These are phyloP conservation scores for Aurelia aurita complex sp. Pacific DNA, from an alignment of 30 jellyfish, hydroid and myxozoan genomes.

Conservation along the genomic window DNA sequence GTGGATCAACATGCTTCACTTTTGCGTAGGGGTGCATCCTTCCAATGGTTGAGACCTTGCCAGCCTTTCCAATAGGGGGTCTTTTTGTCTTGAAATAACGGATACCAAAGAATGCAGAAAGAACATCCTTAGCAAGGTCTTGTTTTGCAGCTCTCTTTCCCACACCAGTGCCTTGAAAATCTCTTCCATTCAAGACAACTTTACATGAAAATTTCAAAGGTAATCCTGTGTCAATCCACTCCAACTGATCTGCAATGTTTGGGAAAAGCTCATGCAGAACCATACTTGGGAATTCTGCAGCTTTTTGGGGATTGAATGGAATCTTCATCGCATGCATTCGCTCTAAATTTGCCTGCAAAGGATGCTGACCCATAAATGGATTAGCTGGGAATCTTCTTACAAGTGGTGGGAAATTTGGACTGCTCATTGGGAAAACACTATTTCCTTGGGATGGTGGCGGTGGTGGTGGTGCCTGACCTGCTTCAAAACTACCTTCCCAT, in stretches of 20 bases:
- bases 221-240: slow-evolving; percentile 76
- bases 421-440: neutral
- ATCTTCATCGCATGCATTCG: slow-evolving; percentile 17
- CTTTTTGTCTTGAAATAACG: slow-evolving; percentile 47
- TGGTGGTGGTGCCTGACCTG: neutral
- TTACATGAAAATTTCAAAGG: slow-evolving; percentile 56
- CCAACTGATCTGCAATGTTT: slow-evolving; percentile 30
- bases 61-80: slow-evolving; percentile 23
- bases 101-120: slow-evolving; percentile 63
- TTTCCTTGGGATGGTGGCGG: neutral
- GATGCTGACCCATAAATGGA: neutral
- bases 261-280: slow-evolving; percentile 84
- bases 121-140: slow-evolving; percentile 79
- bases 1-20: slow-evolving; percentile 53
- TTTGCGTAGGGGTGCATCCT: slow-evolving; percentile 60
- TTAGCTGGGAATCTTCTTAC: neutral
- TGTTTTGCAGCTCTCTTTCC: slow-evolving; percentile 84
- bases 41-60: slow-evolving; percentile 20
- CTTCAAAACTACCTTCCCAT: slow-evolving; percentile 18
- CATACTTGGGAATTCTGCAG: slow-evolving; percentile 80
- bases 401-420: neutral
- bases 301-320: slow-evolving; percentile 62
- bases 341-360: slow-evolving; percentile 7
- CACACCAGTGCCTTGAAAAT: slow-evolving; percentile 77
- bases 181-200: slow-evolving; percentile 55